A percentile compares a stretch with the other conserved stretches of the same genome.
These are phyloP conservation scores for Ptychadena robeensis DNA, from an alignment of 2,797 vertebrate species.

Conservation along the genomic window DNA sequence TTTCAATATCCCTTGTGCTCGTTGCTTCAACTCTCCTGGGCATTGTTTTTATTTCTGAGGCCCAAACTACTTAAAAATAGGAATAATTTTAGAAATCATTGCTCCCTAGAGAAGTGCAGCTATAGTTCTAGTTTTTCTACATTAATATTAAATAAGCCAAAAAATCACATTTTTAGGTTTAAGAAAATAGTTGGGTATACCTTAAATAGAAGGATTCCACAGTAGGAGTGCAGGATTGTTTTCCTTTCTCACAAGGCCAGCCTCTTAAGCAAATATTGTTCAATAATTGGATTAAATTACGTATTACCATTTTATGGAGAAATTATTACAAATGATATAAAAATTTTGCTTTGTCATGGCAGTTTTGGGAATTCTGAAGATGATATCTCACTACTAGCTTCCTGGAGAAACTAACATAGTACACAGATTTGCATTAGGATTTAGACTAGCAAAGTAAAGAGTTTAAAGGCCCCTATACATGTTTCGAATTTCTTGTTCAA, in stretches of 20 bases:
- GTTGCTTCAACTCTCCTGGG: conserved; percentile 15
- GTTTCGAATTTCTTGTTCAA: no score
- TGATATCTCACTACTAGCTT: no score
- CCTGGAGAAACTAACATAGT: no score
- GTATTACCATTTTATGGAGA: no score
- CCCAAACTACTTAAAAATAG: neutral
- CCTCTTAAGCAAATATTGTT: no score
- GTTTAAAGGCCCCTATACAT: no score
- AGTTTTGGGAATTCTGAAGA: no score
- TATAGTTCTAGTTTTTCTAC: neutral
- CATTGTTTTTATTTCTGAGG: conserved; percentile 2
- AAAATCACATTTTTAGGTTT: neutral
- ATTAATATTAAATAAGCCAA: neutral
- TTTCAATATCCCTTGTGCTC: neutral
- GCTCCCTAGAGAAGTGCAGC: neutral
- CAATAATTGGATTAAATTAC: neutral
- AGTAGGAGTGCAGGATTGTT: neutral
- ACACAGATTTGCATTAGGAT: no score
- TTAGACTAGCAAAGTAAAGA: no score
- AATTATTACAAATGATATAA: no score
- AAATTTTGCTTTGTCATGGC: no score
- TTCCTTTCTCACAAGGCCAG: neutral
- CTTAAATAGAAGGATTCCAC: neutral
- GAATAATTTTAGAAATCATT: neutral
- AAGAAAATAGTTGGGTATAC: neutral